A percentile compares a stretch with the other conserved stretches of the same genome.
Evolutionary conservation across 2,888 invertebrate species (phyloP).

Genomic region (Oasisia sp.): DNA sequence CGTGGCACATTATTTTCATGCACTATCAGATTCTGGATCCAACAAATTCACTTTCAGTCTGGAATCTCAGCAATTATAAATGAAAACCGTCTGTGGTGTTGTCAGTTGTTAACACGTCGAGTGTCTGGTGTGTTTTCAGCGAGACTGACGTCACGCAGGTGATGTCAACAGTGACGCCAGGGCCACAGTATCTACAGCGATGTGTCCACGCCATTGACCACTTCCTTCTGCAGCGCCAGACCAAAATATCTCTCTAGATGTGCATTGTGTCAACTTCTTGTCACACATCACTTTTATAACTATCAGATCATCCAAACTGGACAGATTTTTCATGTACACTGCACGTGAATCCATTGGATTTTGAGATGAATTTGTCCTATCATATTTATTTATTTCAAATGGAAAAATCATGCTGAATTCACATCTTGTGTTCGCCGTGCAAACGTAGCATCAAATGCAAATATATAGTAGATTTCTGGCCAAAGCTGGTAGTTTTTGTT

Average conservation of each 20-base stretch:
- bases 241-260: not conserved
- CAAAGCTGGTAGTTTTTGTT: no score
- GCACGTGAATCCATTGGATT: no score
- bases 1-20: no score
- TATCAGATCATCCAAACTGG: not conserved
- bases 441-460: no score
- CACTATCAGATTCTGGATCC: not conserved
- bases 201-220: not conserved
- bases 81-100: not conserved
- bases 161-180: not conserved
- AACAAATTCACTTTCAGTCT: not conserved
- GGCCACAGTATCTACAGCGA: not conserved
- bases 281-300: not conserved
- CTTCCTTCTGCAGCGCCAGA: not conserved
- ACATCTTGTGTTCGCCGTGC: no score
- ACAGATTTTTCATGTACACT: not conserved
- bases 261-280: not conserved
- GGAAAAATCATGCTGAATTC: no score
- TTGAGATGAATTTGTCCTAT: no score
- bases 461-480: no score
- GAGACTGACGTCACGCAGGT: not conserved
- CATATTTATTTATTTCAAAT: no score
- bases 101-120: not conserved
- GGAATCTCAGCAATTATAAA: not conserved
- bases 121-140: not conserved